Evolutionary conservation across 2,797 vertebrate genomes (phyloP), one percentile per base, ranked within the genome.

Genomic region (Eutrigla gurnardus): DNA sequence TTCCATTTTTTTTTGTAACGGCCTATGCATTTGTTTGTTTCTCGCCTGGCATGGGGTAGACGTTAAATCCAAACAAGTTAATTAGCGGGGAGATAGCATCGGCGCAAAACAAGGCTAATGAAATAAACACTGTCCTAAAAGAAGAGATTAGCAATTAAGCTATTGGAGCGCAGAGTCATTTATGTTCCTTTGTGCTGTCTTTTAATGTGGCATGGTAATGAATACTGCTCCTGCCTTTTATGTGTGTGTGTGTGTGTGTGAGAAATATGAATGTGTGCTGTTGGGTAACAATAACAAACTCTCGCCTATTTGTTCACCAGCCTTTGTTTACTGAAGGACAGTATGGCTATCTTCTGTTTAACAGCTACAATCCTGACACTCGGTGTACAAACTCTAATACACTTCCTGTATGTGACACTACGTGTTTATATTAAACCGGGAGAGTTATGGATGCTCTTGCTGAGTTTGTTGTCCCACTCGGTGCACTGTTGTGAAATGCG

Each of bases 111-210:
- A 40, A 74, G 83, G 82, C 87, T 90, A 87, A 90, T 92, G 86
- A 90, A 93, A 92, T 88, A 92, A 93, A 90, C 90, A 88, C 81
- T 81, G 84, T 85, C 88, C 85, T 89, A 82, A 89, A 91, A 91
- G 86, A 88, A 87, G 79, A 92, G 90, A 90, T 91, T 90, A 92
- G 89, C 87, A 90, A 92, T 92, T 89, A 92, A 88, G 88, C 90
- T 86, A 84, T 82, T 78, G 78, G 80, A 86, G 88, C 69, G 45
- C 83, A 43, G 71, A 85, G 85, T 87, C 87, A 64, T 89, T 90
- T 87, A 70, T 86, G 88, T 83, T 88, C 82, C 75, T 83, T 85
- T 89, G 85, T 87, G 80, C 73, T 82, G 88, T 73, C 77, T 81
- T 84, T 90, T 87, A 88, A 82, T 88, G 86, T 80, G 78, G 77